phyloP scores from a whole-genome alignment of 2,113 vertebrate species.

The Oreotrochilus melanogaster region DNA sequence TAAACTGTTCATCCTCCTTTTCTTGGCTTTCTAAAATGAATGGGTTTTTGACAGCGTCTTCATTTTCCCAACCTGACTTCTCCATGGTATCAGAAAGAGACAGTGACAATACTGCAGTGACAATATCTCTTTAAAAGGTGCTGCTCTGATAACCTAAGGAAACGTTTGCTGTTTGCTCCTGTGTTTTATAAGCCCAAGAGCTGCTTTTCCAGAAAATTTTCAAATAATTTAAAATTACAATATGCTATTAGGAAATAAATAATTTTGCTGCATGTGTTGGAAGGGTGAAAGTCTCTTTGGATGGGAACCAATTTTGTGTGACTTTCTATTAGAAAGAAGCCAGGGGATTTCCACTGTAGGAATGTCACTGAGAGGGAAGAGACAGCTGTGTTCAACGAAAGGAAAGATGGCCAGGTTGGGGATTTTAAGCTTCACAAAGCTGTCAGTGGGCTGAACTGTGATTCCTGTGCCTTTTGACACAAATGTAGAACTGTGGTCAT shows the following conservation, averaged over 20 bases:
- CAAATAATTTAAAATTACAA: background rate
- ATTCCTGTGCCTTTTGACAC: background rate
- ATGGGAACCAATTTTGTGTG: background rate
- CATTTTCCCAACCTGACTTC: background rate
- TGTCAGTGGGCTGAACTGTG: background rate
- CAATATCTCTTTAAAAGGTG: background rate
- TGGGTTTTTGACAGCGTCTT: background rate
- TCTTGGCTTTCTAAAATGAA: background rate
- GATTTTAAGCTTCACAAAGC: background rate
- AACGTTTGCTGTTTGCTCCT: background rate
- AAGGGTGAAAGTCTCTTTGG: background rate
- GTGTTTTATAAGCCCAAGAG: background rate
- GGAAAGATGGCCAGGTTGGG: background rate
- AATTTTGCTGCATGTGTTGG: background rate
- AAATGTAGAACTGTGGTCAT: background rate
- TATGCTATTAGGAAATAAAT: background rate
- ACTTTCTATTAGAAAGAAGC: background rate
- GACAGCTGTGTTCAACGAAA: background rate
- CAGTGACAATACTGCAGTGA: background rate
- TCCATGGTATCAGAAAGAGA: background rate
- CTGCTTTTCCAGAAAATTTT: background rate
- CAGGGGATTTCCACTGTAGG: background rate
- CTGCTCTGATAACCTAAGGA: background rate
- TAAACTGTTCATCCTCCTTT: background rate
- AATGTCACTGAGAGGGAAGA: background rate